Evolutionary conservation across 2,797 vertebrate genomes (phyloP), one percentile per base, ranked within the genome.

Genomic region (Ptychadena robeensis): DNA sequence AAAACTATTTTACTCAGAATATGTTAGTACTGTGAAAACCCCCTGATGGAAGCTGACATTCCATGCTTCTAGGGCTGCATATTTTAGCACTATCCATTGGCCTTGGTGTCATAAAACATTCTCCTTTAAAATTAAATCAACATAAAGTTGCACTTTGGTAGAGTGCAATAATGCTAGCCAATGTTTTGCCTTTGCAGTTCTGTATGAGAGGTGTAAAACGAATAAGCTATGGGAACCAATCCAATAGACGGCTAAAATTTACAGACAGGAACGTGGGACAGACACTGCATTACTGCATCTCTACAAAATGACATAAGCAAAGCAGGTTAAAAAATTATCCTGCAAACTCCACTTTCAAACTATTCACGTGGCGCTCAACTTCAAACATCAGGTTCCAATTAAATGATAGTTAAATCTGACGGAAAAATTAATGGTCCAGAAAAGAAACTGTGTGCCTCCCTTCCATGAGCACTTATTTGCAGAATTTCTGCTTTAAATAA

Each of bases 361-460:
- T 90, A 92, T 93, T 92, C 89, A 90, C 88, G 87, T 88, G 89
- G 91, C 91, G 91, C 95, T 89, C 87, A 92, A 91, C 88, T 92
- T 90, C 88, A 87, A 89, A 89, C 93, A 94, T 91, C 82, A 94
- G 92, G 93, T 93, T 93, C 93, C 92, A 93, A 93, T 96, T 94
- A 95, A 93, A 93, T 90, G 86, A 92, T 92, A 92, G 91, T 93
- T 93, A 93, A 91, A 93, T 94, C 91, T 94, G 93, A 93, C 92
- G 89, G 92, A 92, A 92, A 93, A 93, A 94, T 91, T 93, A 94
- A 93, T 92, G 91, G 90, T 87, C 88, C 88, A 89, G 91, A 93
- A 93, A 88, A 91, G 88, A 93, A 92, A 93, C 89, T 87, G 89
- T 75, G 37, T 86, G 88, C 83, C 83, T 78, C 91, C 88, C 90